Evolutionary conservation across 1,140 invertebrate species (phyloP), one percentile per base, ranked within the genome.

Genomic region (Drosophila prosaltans): DNA sequence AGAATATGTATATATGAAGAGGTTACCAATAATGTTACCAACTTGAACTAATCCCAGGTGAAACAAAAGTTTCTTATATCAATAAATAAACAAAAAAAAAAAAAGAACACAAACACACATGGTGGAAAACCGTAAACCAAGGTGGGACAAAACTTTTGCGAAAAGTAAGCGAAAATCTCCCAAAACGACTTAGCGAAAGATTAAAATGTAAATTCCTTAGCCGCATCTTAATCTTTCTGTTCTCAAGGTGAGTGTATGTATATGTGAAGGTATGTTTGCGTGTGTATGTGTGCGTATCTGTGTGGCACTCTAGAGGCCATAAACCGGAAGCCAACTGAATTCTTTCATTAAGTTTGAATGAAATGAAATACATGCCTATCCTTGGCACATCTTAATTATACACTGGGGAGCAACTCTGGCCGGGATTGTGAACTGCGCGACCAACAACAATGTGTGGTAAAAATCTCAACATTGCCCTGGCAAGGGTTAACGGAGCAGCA

Each of bases 321-420:
- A 58, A 51, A 58, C 57, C 57, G 65, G 39, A 48, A 43, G 72
- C 65, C 48, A 43, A 64, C 41, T 63, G 61, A 45, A 79, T 83
- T 88, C 72, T 80, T 89, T 88, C 83, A 88, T 88, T 88, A 88
- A 88, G 62, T 83, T 88, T 88, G 80, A 80, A 88, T 88, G 77
- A 86, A 88, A 88, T 80, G 63, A 80, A 79, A 63, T 40, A 74
- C 43, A 62, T 36, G 60, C 54, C 59, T 36, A 79, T 60, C 65
- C 72, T 54, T 57, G 62, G 58, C 69, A 75, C 82, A 88, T 89
- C 83, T 88, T 88, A 88, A 88, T 89, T 88, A 88, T 83, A 80
- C 83, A 74, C 83, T 88, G 80, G 83, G 83, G 83, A 89, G 84
- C 77, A 72, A 88, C 76, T 89, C 64, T 57, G 61, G 78, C 75